Evolutionary conservation across 2,888 invertebrate species (phyloP).

Genomic region (Acrobasis repandana): DNA sequence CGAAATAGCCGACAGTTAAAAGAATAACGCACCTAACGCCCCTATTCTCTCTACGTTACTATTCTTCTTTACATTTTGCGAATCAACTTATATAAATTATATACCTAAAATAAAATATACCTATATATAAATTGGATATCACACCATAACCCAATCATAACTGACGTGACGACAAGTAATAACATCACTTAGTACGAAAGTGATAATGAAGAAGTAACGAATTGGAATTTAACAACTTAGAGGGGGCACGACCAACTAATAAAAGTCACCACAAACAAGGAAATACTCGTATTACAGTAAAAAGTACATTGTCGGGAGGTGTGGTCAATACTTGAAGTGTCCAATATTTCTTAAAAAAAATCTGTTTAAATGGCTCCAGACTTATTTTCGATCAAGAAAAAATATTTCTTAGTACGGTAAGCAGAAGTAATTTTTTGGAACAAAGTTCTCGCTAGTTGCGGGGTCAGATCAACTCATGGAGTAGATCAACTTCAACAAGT

Average conservation of each 20-base stretch:
- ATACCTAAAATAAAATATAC: too few species aligned
- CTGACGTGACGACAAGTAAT: slow-evolving; percentile 11
- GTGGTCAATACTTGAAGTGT: slow-evolving; percentile 2
- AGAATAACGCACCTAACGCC: too few species aligned
- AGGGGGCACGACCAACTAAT: slow-evolving; percentile 36
- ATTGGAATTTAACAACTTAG: slow-evolving; percentile 47
- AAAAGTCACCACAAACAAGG: slow-evolving; percentile 10
- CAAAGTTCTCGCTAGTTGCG: too few species aligned
- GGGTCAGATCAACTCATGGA: too few species aligned
- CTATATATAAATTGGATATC: background rate
- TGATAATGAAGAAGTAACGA: slow-evolving; percentile 59
- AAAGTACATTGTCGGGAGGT: slow-evolving; percentile 6
- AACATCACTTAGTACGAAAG: slow-evolving; percentile 39
- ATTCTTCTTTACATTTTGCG: too few species aligned
- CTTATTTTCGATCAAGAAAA: slow-evolving; percentile 41
- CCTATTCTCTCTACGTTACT: too few species aligned
- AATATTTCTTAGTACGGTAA: slow-evolving; percentile 58
- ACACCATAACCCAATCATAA: slow-evolving; percentile 10
- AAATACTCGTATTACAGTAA: slow-evolving; percentile 13
- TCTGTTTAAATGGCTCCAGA: slow-evolving; percentile 38
- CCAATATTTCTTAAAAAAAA: background rate
- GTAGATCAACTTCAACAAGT: too few species aligned
- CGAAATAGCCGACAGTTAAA: too few species aligned
- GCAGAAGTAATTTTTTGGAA: slow-evolving; percentile 29
- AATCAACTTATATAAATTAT: too few species aligned